Evolutionary conservation across 2,113 vertebrate species (phyloP), one percentile per base, ranked within the genome.

Genomic region (Sceloporus tristichus): DNA sequence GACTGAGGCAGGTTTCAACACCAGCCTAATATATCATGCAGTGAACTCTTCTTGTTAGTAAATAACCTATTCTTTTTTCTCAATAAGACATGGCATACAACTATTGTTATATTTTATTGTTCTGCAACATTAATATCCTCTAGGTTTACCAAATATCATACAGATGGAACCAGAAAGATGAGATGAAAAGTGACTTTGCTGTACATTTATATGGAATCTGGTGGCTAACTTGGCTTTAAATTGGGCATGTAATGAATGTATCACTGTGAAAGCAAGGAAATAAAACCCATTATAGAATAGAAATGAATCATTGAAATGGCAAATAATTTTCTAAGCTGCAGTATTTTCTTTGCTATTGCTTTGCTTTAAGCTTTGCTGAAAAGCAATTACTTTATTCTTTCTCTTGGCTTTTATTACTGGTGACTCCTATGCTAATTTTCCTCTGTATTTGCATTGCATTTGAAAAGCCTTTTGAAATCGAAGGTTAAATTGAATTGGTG

Each of bases 211-310:
- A 91, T 89, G 92, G 83, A 88, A 92, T 90, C 94, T 91, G 62
- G 88, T 86, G 90, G 91, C 86, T 93, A 95, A 89, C 91, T 96
- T 91, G 94, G 86, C 92, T 95, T 87, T 92, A 96, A 96, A 96
- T 95, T 93, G 85, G 94, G 94, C 92, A 85, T 95, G 94, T 96
- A 97, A 96, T 96, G 93, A 96, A 96, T 92, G 90, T 91, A 92
- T 96, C 94, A 92, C 92, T 95, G 92, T 75, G 89, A 94, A 93
- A 92, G 83, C 87, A 92, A 88, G 91, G 89, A 91, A 95, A 94
- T 92, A 94, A 95, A 94, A 93, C 92, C 95, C 92, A 95, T 96
- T 95, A 95, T 40, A 91, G 90, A 92, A 87, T 93, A 92, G 93
- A 95, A 95, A 95, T 96, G 95, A 95, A 93, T 96, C 95, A 62